phyloP scores from a whole-genome alignment of 92 coral and sea anemone species.

The Desmophyllum pertusum region DNA sequence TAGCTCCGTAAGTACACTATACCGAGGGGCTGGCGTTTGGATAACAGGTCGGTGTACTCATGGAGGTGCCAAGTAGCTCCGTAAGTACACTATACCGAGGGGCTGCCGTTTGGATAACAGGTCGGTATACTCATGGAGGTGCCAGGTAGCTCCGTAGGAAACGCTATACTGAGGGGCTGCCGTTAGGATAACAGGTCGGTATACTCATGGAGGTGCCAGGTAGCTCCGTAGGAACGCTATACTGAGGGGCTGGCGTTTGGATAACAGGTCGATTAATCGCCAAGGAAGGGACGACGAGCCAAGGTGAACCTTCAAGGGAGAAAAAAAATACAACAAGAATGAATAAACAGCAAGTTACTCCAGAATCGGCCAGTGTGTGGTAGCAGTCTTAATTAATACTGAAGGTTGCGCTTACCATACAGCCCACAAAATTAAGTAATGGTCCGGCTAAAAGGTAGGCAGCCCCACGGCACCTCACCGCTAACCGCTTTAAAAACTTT shows the following conservation, averaged over 20 bases:
- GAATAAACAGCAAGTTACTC: not conserved
- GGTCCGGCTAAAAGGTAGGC: no score
- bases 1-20: not conserved
- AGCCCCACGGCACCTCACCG: no score
- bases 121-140: not conserved
- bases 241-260: constrained; percentile 97
- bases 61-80: no score
- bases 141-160: constrained; percentile 68
- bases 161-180: constrained; percentile 82
- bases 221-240: constrained; percentile 91
- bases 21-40: not conserved
- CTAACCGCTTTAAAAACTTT: no score
- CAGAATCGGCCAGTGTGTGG: not conserved
- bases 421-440: no score
- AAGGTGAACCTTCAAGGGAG: constrained; percentile 76
- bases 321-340: not conserved
- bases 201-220: constrained; percentile 59
- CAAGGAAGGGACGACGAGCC: constrained; percentile 91
- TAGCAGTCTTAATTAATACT: not conserved
- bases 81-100: not conserved
- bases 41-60: not conserved
- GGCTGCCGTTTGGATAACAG: not conserved
- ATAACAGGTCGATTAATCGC: constrained; percentile 84
- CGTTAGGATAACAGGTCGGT: constrained; percentile 69
- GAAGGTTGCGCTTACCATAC: no score